phyloP scores from a whole-genome alignment of 2,797 vertebrate species.

The Alcedo quadribrachys region DNA sequence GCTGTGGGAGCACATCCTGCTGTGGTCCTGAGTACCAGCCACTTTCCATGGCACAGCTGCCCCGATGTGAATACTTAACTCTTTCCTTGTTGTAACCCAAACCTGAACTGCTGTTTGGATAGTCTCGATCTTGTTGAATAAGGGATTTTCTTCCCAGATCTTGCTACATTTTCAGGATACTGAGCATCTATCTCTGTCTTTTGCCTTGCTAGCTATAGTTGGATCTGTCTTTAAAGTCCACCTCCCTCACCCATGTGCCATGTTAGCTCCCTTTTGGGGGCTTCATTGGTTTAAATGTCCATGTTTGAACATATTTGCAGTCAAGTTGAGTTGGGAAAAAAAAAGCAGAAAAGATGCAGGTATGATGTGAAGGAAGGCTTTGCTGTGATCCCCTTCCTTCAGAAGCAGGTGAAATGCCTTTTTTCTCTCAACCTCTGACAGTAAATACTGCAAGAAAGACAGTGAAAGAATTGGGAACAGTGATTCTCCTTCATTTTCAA shows the following conservation, averaged over 20 bases:
- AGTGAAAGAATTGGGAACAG: not conserved
- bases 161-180: not conserved
- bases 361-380: not conserved
- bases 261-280: not conserved
- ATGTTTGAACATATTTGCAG: not conserved
- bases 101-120: not conserved
- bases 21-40: not conserved
- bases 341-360: not conserved
- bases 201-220: not conserved
- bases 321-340: not conserved
- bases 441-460: not conserved
- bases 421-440: not conserved
- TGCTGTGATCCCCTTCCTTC: slow-evolving; percentile 13
- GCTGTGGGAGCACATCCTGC: not conserved
- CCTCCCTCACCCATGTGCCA: rapidly evolving
- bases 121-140: not conserved
- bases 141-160: not conserved
- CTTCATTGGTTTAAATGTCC: not conserved
- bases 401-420: not conserved
- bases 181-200: not conserved
- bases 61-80: rapidly evolving
- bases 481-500: not conserved
- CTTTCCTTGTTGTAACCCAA: not conserved
- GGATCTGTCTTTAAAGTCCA: not conserved
- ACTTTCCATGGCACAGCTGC: not conserved